These are phyloP conservation scores for Andrena chrysosceles DNA, from an alignment of 2,888 invertebrate species.

Conservation along the genomic window DNA sequence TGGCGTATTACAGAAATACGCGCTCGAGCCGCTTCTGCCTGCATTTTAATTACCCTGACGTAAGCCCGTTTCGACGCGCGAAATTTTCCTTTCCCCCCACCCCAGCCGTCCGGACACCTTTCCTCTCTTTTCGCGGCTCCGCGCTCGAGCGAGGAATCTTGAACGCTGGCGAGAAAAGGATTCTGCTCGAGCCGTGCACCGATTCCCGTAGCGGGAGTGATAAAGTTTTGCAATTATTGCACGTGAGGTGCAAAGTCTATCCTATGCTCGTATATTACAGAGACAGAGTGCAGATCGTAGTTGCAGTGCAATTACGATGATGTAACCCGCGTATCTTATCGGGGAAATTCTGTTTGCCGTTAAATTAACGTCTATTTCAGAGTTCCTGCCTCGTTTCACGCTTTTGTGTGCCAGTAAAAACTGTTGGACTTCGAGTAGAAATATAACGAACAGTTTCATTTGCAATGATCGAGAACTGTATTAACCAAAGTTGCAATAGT, in stretches of 20 bases:
- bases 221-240: slow-evolving; percentile 22
- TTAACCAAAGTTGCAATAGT: background rate
- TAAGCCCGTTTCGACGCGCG: slow-evolving; percentile 6
- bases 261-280: background rate
- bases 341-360: slow-evolving; percentile 26
- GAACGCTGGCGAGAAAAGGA: background rate
- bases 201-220: background rate
- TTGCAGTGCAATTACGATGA: slow-evolving; percentile 45
- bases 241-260: slow-evolving; percentile 49
- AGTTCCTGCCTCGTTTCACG: background rate
- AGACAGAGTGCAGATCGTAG: slow-evolving; percentile 14
- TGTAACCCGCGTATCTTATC: slow-evolving; percentile 54
- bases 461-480: background rate
- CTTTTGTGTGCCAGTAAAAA: background rate
- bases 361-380: background rate
- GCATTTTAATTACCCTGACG: slow-evolving; percentile 56
- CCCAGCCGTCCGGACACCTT: background rate
- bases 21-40: slow-evolving; percentile 30
- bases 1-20: slow-evolving; percentile 56
- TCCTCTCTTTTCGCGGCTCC: background rate
- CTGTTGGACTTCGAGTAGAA: background rate
- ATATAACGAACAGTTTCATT: background rate
- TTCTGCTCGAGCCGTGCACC: background rate
- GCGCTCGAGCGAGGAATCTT: background rate
- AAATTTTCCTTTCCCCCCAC: slow-evolving; percentile 8